These are phyloP conservation scores for Phrixothrix hirtus DNA, from an alignment of 2,888 invertebrate genomes.

Conservation along the genomic window DNA sequence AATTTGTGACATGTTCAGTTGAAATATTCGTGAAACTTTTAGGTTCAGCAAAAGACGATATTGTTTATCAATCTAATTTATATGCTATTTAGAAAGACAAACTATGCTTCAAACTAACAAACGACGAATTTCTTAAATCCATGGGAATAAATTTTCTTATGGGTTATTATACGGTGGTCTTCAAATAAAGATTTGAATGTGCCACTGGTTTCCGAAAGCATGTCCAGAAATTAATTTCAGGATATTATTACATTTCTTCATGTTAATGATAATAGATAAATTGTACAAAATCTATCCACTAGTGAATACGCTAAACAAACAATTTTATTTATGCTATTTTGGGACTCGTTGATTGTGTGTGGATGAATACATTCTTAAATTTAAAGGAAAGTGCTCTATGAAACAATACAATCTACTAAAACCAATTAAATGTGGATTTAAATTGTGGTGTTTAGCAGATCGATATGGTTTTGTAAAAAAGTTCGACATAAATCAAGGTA, in stretches of 20 bases:
- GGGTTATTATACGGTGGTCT: not conserved
- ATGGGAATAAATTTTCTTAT: not conserved
- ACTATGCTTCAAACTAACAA: not conserved
- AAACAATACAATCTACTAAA: slow-evolving; percentile 1
- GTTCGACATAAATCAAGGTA: slow-evolving; percentile 1
- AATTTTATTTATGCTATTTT: not conserved
- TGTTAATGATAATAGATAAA: not conserved
- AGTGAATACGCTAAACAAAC: no score
- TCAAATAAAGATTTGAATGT: not conserved
- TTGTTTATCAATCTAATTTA: slow-evolving; percentile 1
- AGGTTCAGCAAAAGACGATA: not conserved
- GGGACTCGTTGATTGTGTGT: not conserved
- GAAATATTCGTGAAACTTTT: no score
- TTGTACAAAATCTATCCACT: not conserved
- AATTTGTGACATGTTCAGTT: no score
- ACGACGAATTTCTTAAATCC: not conserved
- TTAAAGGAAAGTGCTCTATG: not conserved
- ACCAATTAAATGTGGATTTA: slow-evolving; percentile 1
- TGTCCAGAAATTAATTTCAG: no score
- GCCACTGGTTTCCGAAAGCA: no score
- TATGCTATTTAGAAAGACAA: not conserved
- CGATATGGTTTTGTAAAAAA: slow-evolving; percentile 1
- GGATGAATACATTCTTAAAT: not conserved
- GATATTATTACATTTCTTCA: not conserved
- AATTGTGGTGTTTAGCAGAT: slow-evolving; percentile 2